Conservation (phyloP, 2,797 vertebrate genomes). For the Acrossocheilus fasciatus region DNA sequence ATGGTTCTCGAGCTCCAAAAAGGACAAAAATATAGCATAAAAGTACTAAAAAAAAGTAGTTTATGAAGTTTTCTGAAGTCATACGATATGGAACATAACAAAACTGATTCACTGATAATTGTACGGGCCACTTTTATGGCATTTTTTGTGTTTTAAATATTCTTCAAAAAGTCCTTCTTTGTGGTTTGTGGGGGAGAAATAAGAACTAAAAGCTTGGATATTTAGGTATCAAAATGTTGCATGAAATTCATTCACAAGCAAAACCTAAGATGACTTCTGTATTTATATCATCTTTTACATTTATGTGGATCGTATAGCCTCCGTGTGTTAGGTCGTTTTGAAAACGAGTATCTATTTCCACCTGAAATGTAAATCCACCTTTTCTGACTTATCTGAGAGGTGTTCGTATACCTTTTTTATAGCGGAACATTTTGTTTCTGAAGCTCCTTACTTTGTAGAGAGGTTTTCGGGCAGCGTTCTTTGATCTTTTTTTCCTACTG, state of each 20-base stretch:
- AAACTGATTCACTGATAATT: not conserved
- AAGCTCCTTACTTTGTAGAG: conserved; percentile 47
- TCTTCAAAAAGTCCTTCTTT: not conserved
- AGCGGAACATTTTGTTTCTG: conserved; percentile 51
- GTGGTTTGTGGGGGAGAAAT: too few species aligned
- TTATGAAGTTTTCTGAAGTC: not conserved
- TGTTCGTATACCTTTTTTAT: conserved; percentile 36
- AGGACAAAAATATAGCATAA: not conserved
- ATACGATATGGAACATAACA: not conserved
- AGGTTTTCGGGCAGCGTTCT: conserved; percentile 39
- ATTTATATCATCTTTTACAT: conserved; percentile 3
- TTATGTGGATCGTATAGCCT: not conserved
- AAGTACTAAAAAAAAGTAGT: not conserved
- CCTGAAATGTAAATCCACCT: conserved; percentile 31
- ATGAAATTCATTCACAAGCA: conserved; percentile 6
- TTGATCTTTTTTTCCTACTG: conserved; percentile 52
- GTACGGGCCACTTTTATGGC: not conserved
- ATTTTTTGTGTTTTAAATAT: not conserved
- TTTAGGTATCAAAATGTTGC: not conserved
- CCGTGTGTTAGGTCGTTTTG: not conserved
- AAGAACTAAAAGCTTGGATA: not conserved
- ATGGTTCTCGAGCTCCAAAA: not conserved
- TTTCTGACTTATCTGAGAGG: conserved; percentile 31
- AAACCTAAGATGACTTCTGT: not conserved
- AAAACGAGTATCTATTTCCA: conserved; percentile 26